Evolutionary conservation across 2,797 vertebrate genomes (phyloP).

Genomic region (Sebastes kiyomatsui): DNA sequence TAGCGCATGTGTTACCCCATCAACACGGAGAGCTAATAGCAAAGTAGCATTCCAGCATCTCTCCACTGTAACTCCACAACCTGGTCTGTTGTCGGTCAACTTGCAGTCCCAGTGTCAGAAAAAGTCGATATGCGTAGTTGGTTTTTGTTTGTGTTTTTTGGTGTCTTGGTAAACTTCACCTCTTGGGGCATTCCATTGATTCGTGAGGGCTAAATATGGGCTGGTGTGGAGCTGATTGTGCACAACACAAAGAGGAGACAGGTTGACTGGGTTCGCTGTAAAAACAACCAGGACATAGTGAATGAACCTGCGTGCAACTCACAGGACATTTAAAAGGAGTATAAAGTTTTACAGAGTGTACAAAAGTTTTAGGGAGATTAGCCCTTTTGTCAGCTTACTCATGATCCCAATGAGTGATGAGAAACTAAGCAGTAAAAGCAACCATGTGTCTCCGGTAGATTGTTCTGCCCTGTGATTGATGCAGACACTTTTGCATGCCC

Average conservation of each 20-base stretch:
- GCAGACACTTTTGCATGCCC: slow-evolving; percentile 38
- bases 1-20: background rate
- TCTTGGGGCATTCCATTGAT: slow-evolving; percentile 46
- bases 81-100: background rate
- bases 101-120: background rate
- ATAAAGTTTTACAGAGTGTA: background rate
- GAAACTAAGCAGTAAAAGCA: slow-evolving; percentile 29
- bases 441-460: slow-evolving; percentile 16
- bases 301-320: slow-evolving; percentile 6
- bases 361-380: slow-evolving; percentile 30
- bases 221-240: slow-evolving; percentile 48
- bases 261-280: slow-evolving; percentile 31
- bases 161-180: slow-evolving; percentile 47
- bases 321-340: slow-evolving; percentile 11
- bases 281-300: slow-evolving; percentile 34
- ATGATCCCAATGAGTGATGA: slow-evolving; percentile 27
- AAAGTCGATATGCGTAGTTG: background rate
- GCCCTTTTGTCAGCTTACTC: slow-evolving; percentile 24
- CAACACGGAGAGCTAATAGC: background rate
- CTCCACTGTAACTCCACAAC: background rate
- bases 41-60: background rate
- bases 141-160: slow-evolving; percentile 37
- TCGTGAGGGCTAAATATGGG: slow-evolving; percentile 53
- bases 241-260: slow-evolving; percentile 32
- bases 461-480: slow-evolving; percentile 47